Evolutionary conservation across 2,113 vertebrate genomes (phyloP), one percentile per base, ranked within the genome.

Genomic region (Dermatemys mawii): DNA sequence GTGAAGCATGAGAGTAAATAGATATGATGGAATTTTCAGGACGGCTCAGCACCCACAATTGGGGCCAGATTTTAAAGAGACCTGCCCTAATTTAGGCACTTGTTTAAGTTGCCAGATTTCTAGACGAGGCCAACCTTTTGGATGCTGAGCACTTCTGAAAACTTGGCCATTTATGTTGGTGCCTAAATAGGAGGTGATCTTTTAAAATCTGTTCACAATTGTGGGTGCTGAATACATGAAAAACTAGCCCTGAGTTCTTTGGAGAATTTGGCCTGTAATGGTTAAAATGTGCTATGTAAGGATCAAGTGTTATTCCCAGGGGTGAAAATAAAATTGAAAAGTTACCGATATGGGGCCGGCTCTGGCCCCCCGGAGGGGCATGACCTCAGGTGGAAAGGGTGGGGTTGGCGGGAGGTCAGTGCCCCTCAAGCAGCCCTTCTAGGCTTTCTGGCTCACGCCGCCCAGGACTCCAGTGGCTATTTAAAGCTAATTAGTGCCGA

Each of bases 201-300:
- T 63, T 63, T 63, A 63, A 63, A 63, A 63, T 63, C 29, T 63
- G 13, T 35, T 57, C 54, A 57, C 27, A 29, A 3, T 57, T 57
- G 55, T 57, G 55, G 27, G 27, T 29, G 55, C 55, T 57, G 12
- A 57, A 26, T 57, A 57, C 11, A 57, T 29, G 27, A 57, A 57
- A 57, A 57, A 29, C 27, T 29, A 29, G 54, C 54, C 54, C 9
- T 27, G 54, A 55, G 24, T 26, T 55, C 54, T 26, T 55, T 27
- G 12, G 63, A 16, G 19, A 32, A 16, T 12, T 83, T 82, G 53
- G 49, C 51, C 85, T 29, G 51, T 35, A 78, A 4, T 0, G 13
- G 55, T 54, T 83, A 35, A 86, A 81, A 50, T 0, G 0, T 6
- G 21, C 12, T 50, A 10, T 1, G 13, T 19, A 44, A 46, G 24